These are phyloP conservation scores for Coecobrya sp. DNA, from an alignment of 2,888 invertebrate genomes.

Conservation along the genomic window DNA sequence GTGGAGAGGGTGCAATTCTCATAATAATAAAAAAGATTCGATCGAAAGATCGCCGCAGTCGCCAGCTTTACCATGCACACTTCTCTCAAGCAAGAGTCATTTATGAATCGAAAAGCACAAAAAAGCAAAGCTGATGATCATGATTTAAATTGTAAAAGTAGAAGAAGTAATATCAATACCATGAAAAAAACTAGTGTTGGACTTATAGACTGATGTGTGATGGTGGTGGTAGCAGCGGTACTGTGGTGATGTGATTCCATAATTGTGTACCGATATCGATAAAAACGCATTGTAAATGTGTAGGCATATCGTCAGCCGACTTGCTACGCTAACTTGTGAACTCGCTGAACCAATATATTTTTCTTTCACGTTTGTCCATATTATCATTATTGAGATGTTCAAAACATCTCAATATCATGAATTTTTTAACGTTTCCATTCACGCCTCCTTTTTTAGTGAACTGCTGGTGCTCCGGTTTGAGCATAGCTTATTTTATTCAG, in stretches of 20 bases:
- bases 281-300: conserved; percentile 49
- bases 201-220: not conserved
- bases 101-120: conserved; percentile 46
- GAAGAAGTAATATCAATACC: conserved; percentile 8
- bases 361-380: conserved; percentile 8
- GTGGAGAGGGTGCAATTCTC: conserved; percentile 61
- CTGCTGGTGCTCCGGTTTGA: conserved; percentile 24
- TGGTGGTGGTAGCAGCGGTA: not conserved
- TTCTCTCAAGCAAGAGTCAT: conserved; percentile 28
- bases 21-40: conserved; percentile 83
- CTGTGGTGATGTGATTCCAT: conserved; percentile 49
- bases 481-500: conserved; percentile 2
- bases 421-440: conserved; percentile 82
- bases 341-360: conserved; percentile 37
- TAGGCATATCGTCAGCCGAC: not conserved
- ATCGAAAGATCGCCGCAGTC: conserved; percentile 48
- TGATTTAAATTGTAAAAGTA: conserved; percentile 59
- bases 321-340: not conserved
- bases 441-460: conserved; percentile 77
- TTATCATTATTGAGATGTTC: conserved; percentile 72
- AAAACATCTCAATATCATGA: conserved; percentile 83
- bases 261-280: conserved; percentile 49
- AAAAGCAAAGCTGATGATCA: conserved; percentile 65
- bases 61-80: conserved; percentile 63
- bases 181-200: conserved; percentile 9